Evolutionary conservation across 2,797 vertebrate species (phyloP).

Genomic region (Sarcoramphus papa): DNA sequence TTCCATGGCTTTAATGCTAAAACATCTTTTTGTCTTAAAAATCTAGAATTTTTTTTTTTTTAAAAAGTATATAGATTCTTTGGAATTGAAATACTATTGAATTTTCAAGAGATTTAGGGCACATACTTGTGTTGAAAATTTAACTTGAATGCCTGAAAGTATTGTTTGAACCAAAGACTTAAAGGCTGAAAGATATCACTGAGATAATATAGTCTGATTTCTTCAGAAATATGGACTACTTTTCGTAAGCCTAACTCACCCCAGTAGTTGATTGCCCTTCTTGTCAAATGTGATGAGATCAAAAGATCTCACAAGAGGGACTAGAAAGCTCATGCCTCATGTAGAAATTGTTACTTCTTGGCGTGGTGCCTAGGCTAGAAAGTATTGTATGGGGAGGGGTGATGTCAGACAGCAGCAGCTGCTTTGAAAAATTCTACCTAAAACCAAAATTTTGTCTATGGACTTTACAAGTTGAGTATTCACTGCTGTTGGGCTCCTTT

Average conservation of each 20-base stretch:
- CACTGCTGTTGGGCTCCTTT: neutral
- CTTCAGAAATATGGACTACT: neutral
- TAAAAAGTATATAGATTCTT: neutral
- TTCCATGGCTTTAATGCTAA: neutral
- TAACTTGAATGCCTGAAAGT: neutral
- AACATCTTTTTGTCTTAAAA: neutral
- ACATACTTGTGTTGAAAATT: neutral
- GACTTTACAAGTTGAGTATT: neutral
- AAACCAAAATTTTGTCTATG: neutral
- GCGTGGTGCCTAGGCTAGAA: neutral
- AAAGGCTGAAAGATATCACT: neutral
- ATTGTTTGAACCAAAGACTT: neutral
- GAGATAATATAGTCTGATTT: neutral
- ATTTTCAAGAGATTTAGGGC: neutral
- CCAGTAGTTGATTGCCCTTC: neutral
- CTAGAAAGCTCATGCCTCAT: neutral
- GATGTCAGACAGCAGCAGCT: neutral
- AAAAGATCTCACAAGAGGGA: neutral
- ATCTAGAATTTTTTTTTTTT: neutral
- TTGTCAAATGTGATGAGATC: neutral
- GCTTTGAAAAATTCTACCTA: neutral
- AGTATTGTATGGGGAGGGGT: neutral
- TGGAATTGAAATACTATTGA: neutral
- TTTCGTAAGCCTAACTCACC: neutral
- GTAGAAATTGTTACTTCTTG: neutral